A percentile compares a stretch with the other conserved stretches of the same genome.
Evolutionary conservation across 2,113 vertebrate genomes (phyloP).

Genomic region (Lichenostomus cassidix): DNA sequence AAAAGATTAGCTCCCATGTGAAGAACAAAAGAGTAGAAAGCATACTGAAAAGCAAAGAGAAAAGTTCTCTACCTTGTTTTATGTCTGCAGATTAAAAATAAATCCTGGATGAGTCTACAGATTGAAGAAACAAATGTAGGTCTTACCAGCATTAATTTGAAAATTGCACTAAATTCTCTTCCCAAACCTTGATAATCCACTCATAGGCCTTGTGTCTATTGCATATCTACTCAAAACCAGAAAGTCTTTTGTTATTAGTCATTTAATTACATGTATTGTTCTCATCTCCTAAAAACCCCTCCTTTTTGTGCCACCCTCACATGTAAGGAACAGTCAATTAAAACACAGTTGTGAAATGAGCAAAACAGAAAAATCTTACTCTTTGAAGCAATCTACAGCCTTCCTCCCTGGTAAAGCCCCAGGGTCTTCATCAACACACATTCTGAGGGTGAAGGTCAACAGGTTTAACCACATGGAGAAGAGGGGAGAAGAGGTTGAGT

Average conservation of each 20-base stretch:
- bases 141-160: neutral
- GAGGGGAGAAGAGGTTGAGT: neutral
- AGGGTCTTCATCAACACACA: neutral
- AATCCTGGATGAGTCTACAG: neutral
- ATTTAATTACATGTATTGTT: neutral
- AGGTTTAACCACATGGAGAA: neutral
- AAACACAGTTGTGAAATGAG: neutral
- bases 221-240: neutral
- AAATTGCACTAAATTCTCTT: neutral
- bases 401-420: neutral
- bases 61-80: neutral
- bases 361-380: neutral
- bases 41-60: neutral
- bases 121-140: neutral
- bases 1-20: neutral
- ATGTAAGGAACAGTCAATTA: neutral
- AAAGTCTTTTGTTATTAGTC: neutral
- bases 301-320: neutral
- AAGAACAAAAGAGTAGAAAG: neutral
- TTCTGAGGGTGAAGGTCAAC: fast-evolving
- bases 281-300: too few species aligned
- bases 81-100: neutral
- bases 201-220: neutral
- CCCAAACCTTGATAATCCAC: neutral
- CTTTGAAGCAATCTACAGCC: neutral